phyloP scores from a whole-genome alignment of 2,888 invertebrate species.

The Arenicola marina region DNA sequence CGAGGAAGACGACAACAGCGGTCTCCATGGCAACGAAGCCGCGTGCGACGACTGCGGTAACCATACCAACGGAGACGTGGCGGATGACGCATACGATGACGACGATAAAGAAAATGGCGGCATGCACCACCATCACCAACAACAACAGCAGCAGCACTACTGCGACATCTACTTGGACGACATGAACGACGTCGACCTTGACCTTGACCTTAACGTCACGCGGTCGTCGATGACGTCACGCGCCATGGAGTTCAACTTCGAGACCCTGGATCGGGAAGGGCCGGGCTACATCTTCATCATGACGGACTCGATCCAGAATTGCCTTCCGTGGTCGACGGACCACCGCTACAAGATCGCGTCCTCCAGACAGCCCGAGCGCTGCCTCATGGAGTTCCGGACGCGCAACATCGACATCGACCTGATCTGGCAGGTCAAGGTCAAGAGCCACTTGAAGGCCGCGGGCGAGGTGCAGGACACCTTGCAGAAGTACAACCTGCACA shows the following conservation, averaged over 20 bases:
- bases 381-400: constrained; percentile 20
- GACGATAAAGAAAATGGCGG: no score
- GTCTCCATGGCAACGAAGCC: no score
- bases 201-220: no score
- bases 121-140: no score
- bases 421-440: constrained; percentile 31
- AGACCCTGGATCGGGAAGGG: constrained; percentile 27
- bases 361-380: constrained; percentile 26
- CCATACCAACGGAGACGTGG: no score
- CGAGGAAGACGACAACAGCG: no score
- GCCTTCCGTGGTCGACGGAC: constrained; percentile 26
- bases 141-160: not conserved
- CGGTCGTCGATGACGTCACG: no score
- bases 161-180: not conserved
- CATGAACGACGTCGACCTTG: not conserved
- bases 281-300: constrained; percentile 34
- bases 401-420: constrained; percentile 29
- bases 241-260: constrained; percentile 22
- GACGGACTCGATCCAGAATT: constrained; percentile 22
- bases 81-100: no score
- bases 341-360: constrained; percentile 32
- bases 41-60: no score
- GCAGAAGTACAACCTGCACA: constrained; percentile 19
- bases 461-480: constrained; percentile 21
- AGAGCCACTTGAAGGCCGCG: constrained; percentile 18